Percentiles rank a stretch among this genome's conserved stretches.
Conservation (phyloP, 2,113 vertebrate species). For the Mandrillus leucophaeus region DNA sequence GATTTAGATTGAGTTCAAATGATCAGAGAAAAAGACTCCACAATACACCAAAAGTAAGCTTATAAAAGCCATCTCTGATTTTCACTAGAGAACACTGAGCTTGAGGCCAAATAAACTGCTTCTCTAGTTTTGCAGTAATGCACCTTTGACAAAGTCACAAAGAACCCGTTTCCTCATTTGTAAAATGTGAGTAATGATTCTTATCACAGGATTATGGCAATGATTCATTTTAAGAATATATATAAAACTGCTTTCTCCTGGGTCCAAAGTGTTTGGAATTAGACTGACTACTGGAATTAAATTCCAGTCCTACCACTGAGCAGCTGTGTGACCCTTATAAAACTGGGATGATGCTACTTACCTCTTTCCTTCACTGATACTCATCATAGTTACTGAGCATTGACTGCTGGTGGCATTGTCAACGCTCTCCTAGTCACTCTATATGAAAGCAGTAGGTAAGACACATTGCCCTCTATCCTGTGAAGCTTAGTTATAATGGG, state of each 20-base stretch:
- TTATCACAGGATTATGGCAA: not conserved
- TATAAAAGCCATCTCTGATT: not conserved
- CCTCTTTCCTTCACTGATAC: not conserved
- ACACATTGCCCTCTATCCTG: not conserved
- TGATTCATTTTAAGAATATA: conserved; percentile 8
- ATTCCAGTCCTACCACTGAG: not conserved
- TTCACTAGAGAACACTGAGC: not conserved
- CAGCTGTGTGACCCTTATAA: not conserved
- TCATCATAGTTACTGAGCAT: not conserved
- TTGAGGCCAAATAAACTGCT: not conserved
- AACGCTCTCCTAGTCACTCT: not conserved
- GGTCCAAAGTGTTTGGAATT: not conserved
- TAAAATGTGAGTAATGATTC: not conserved
- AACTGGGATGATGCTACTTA: not conserved
- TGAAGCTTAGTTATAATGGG: not conserved
- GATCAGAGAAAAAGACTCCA: not conserved
- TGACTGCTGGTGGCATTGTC: not conserved
- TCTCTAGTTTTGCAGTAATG: not conserved
- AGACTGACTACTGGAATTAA: not conserved
- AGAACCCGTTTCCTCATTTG: not conserved
- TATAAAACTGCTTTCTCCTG: not conserved
- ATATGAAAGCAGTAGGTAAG: not conserved
- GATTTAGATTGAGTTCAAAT: not conserved
- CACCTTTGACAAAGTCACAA: not conserved
- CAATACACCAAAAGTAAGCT: not conserved